Percentiles rank a stretch among this genome's conserved stretches.
These are phyloP conservation scores for Lepidiolamprologus cunningtoni DNA, from an alignment of 2,113 vertebrate species.

Conservation along the genomic window DNA sequence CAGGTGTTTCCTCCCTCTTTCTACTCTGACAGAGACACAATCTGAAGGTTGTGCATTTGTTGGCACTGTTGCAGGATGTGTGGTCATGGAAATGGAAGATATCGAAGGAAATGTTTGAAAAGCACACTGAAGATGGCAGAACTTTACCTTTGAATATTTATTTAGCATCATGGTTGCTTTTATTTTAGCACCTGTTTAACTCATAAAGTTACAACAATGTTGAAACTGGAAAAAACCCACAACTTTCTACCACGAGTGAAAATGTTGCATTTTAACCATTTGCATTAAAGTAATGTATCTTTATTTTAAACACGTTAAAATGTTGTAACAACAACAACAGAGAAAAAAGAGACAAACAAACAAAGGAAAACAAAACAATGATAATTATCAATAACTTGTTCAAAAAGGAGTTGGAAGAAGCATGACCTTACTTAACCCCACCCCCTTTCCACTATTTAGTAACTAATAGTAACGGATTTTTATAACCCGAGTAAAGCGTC, in stretches of 20 bases:
- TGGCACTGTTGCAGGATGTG: neutral
- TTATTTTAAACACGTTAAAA: neutral
- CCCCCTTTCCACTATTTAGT: neutral
- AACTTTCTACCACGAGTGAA: neutral
- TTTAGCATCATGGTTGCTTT: neutral
- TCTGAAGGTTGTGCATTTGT: neutral
- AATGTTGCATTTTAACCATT: neutral
- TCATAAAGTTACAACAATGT: neutral
- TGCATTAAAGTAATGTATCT: accelerated
- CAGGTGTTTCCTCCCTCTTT: neutral
- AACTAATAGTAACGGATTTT: neutral
- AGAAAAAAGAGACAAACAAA: neutral
- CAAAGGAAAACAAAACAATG: neutral
- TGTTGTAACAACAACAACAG: neutral
- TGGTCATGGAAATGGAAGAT: neutral
- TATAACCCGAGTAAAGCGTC: neutral
- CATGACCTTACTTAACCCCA: neutral
- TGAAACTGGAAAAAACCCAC: neutral
- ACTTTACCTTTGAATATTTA: neutral
- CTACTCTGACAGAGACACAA: neutral
- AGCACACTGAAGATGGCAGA: accelerated
- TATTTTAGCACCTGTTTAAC: neutral
- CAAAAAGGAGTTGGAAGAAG: neutral
- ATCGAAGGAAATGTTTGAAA: accelerated
- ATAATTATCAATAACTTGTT: neutral